Conservation (phyloP, 2,797 vertebrate genomes). For the Amblyopsis hoosieri region DNA sequence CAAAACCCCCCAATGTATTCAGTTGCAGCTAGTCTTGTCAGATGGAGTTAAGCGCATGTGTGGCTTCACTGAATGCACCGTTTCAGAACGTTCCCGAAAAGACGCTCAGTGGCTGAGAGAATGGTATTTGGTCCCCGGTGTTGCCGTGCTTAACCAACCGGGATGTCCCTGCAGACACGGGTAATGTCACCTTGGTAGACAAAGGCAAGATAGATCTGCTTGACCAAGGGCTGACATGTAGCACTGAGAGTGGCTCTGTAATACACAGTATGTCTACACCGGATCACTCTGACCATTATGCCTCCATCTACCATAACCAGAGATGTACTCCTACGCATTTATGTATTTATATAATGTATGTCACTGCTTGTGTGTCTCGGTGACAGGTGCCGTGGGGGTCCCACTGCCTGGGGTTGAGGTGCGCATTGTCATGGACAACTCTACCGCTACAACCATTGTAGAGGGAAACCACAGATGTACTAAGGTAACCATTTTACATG, state of each 20-base stretch:
- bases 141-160: slow-evolving; percentile 55
- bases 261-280: neutral
- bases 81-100: slow-evolving; percentile 40
- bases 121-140: slow-evolving; percentile 40
- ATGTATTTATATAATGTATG: neutral
- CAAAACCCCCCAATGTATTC: too few relatives aligned
- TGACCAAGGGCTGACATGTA: slow-evolving; percentile 12
- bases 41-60: too few relatives aligned
- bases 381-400: slow-evolving; percentile 88
- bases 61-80: neutral
- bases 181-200: slow-evolving; percentile 26
- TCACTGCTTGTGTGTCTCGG: slow-evolving; percentile 23
- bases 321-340: neutral
- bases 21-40: too few relatives aligned
- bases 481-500: slow-evolving; percentile 71
- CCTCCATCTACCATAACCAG: too few relatives aligned
- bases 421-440: slow-evolving; percentile 79
- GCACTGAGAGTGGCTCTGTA: neutral
- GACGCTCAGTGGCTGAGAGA: slow-evolving; percentile 44
- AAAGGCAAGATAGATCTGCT: slow-evolving; percentile 27
- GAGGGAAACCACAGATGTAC: slow-evolving; percentile 81
- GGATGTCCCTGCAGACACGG: slow-evolving; percentile 45
- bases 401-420: slow-evolving; percentile 88
- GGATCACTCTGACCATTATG: too few relatives aligned
- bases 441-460: slow-evolving; percentile 69